Evolutionary conservation across 2,888 invertebrate species (phyloP).

Genomic region (Schizaphis graminum): DNA sequence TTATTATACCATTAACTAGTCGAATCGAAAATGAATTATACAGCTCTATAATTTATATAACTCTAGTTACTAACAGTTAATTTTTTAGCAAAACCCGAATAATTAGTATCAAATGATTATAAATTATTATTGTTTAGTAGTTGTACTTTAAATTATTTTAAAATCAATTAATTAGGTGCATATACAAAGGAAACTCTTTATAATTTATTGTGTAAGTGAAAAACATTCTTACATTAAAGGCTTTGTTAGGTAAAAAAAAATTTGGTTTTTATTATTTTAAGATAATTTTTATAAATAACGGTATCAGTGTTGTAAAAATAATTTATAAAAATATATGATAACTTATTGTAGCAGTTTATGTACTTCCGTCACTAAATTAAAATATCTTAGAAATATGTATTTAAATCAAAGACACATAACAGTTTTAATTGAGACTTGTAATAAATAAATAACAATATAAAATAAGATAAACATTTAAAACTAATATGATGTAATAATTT

Average conservation of each 20-base stretch:
- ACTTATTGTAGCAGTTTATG: neutral
- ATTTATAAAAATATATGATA: neutral
- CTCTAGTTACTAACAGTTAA: neutral
- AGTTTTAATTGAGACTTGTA: neutral
- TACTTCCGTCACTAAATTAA: neutral
- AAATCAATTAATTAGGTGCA: neutral
- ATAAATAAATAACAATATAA: neutral
- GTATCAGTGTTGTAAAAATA: neutral
- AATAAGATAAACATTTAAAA: neutral
- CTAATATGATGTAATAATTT: neutral
- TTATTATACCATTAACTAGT: neutral
- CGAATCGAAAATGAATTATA: neutral
- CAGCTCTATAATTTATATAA: neutral
- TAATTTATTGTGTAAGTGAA: neutral
- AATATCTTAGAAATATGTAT: neutral
- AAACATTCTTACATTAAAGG: neutral
- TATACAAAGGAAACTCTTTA: neutral
- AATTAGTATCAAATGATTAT: neutral
- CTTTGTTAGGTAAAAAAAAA: too few relatives aligned
- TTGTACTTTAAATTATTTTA: neutral
- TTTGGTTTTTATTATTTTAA: neutral
- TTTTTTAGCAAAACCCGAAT: neutral
- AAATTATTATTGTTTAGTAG: neutral
- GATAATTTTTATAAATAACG: neutral
- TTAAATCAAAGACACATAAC: neutral